Percentiles rank a stretch among this genome's conserved stretches.
Evolutionary conservation across 2,888 invertebrate species (phyloP).

Genomic region (Baronia brevicornis): DNA sequence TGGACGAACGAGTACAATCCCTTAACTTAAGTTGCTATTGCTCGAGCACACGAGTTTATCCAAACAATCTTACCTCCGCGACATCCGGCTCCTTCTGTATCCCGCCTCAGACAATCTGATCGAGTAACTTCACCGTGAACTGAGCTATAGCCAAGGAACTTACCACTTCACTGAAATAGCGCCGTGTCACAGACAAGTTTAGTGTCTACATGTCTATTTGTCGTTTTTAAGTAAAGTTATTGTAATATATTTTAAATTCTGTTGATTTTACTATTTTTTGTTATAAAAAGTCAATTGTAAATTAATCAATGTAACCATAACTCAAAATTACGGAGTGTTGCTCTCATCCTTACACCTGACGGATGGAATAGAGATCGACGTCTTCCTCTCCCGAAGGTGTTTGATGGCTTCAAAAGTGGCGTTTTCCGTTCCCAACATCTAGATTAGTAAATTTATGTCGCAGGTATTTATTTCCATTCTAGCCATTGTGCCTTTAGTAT

Average conservation of each 20-base stretch:
- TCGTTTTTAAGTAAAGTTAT: no score
- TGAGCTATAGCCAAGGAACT: slow-evolving; percentile 52
- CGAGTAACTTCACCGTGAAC: slow-evolving; percentile 39
- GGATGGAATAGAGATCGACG: no score
- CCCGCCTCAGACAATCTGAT: slow-evolving; percentile 47
- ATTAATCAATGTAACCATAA: not conserved
- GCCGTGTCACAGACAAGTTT: slow-evolving; percentile 36
- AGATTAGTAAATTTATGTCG: no score
- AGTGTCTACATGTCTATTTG: slow-evolving; percentile 15
- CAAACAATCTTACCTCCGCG: slow-evolving; percentile 45
- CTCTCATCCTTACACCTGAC: no score
- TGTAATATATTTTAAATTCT: no score
- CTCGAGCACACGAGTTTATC: slow-evolving; percentile 46
- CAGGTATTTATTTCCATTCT: no score
- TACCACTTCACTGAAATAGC: slow-evolving; percentile 37
- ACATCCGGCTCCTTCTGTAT: slow-evolving; percentile 45
- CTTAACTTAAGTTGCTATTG: slow-evolving; percentile 36
- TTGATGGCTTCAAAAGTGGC: no score
- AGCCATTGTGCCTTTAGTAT: no score
- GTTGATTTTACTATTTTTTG: not conserved
- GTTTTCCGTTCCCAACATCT: no score
- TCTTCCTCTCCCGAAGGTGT: no score
- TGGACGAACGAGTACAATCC: slow-evolving; percentile 18
- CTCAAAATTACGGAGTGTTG: no score
- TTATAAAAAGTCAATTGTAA: not conserved